Conservation (phyloP, 2,888 invertebrate genomes). For the Mechanitis mazaeus region DNA sequence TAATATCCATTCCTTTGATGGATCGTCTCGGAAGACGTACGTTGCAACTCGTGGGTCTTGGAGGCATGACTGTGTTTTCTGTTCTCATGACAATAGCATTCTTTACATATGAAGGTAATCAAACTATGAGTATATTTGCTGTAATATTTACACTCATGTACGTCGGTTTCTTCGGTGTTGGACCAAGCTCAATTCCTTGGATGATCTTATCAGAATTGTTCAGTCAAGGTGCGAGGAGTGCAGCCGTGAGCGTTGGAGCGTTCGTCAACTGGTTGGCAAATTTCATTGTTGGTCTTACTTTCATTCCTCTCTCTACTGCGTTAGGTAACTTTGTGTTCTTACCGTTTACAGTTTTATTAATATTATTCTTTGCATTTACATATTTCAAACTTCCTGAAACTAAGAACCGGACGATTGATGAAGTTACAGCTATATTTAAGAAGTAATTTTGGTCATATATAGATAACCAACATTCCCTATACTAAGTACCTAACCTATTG, state of each 20-base stretch:
- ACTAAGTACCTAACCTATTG: conserved; percentile 39
- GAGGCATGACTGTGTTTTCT: conserved; percentile 84
- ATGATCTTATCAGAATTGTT: conserved; percentile 73
- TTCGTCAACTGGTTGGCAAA: conserved; percentile 73
- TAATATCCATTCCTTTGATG: conserved; percentile 86
- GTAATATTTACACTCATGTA: conserved; percentile 69
- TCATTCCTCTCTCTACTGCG: conserved; percentile 55
- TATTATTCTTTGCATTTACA: conserved; percentile 66
- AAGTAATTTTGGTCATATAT: conserved; percentile 40
- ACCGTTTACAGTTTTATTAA: conserved; percentile 63
- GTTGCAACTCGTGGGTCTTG: conserved; percentile 81
- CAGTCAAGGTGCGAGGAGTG: conserved; percentile 67
- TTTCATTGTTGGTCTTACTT: conserved; percentile 69
- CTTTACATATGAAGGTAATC: conserved; percentile 59
- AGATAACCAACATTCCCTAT: conserved; percentile 45
- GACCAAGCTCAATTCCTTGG: conserved; percentile 74
- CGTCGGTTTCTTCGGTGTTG: conserved; percentile 71
- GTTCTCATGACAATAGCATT: conserved; percentile 80
- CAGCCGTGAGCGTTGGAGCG: conserved; percentile 70
- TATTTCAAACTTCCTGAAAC: conserved; percentile 71
- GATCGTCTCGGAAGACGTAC: conserved; percentile 83
- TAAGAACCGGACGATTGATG: conserved; percentile 70
- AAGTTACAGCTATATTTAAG: conserved; percentile 71
- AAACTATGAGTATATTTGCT: conserved; percentile 67
- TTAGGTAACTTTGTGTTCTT: conserved; percentile 66